These are phyloP conservation scores for Kryphioiulus occultus DNA, from an alignment of 2,888 invertebrate genomes.

Conservation along the genomic window DNA sequence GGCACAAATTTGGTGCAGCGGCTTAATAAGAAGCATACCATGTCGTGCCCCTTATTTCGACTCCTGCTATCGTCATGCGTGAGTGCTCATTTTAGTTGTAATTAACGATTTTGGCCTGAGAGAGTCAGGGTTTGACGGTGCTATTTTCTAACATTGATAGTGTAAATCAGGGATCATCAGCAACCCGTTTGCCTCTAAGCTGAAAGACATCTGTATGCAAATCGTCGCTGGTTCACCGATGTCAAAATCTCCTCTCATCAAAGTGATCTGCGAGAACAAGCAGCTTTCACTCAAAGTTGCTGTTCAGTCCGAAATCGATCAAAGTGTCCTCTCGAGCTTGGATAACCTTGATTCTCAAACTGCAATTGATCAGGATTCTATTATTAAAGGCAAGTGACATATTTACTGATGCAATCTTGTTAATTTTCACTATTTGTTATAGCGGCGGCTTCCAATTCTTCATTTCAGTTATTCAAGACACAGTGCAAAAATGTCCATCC, in stretches of 20 bases:
- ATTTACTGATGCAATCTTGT: neutral
- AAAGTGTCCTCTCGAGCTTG: neutral
- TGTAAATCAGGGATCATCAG: conserved; percentile 53
- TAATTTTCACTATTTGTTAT: neutral
- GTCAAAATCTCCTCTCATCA: conserved; percentile 53
- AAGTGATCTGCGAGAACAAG: conserved; percentile 53
- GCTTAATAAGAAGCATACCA: conserved; percentile 53
- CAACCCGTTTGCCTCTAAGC: conserved; percentile 52
- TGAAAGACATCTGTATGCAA: conserved; percentile 54
- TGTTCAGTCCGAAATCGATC: neutral
- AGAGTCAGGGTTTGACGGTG: neutral
- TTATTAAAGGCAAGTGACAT: conserved; percentile 31
- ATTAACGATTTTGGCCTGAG: too few species aligned
- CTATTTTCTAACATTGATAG: conserved; percentile 7
- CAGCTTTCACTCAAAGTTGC: conserved; percentile 47
- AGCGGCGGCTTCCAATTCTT: neutral
- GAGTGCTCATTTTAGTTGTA: conserved; percentile 45
- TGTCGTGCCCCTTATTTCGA: conserved; percentile 55
- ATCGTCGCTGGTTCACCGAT: conserved; percentile 51
- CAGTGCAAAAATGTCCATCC: neutral
- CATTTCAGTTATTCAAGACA: conserved; percentile 45
- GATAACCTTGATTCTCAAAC: conserved; percentile 28
- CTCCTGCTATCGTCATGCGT: conserved; percentile 54
- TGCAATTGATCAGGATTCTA: conserved; percentile 40
- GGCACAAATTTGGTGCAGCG: conserved; percentile 52